Evolutionary conservation across 1,140 invertebrate species (phyloP), one percentile per base, ranked within the genome.

Genomic region (Andricus grossulariae): DNA sequence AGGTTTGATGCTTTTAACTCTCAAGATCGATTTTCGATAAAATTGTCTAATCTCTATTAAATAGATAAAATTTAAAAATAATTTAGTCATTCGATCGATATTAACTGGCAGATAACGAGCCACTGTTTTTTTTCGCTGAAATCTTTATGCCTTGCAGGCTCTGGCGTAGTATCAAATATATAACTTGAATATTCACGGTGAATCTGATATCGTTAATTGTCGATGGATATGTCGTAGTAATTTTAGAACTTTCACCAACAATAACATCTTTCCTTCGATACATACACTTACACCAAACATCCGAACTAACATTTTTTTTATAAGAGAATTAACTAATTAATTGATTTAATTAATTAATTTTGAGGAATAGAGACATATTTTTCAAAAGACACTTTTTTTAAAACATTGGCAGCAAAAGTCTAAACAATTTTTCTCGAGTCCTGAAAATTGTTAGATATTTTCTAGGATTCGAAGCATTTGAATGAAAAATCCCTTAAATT

Each of bases 111-210:
- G 50, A 75, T 57, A 72, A 60, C 51, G 66, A 72, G 51, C 50
- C 72, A 70, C 18, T 75, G n/a, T n/a, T n/a, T 75, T 51, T 50
- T 75, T 50, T 70, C 50, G 13, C 66, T 10, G 39, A 66, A 32
- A 13, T 19, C 16, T 50, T 74, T 71, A 39, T 21, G 54, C 39
- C 32, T n/a, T 39, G 60, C 60, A 25, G 74, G 73, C 80, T 75
- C 71, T 76, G 77, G 66, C 75, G 66, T 80, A 82, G 81, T 86
- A 85, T 88, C 85, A 87, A 86, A 87, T 88, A 83, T 87, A 87
- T 72, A 82, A 73, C 76, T 80, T 77, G 77, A 80, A 77, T 83
- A 72, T 73, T 51, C 82, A 54, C 72, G n/a, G 74, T 66, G 60
- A 66, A 66, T 66, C 21, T 66, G 60, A 66, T 66, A 66, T 66